phyloP scores from a whole-genome alignment of 2,888 invertebrate species.

The Marronus borbonicus region DNA sequence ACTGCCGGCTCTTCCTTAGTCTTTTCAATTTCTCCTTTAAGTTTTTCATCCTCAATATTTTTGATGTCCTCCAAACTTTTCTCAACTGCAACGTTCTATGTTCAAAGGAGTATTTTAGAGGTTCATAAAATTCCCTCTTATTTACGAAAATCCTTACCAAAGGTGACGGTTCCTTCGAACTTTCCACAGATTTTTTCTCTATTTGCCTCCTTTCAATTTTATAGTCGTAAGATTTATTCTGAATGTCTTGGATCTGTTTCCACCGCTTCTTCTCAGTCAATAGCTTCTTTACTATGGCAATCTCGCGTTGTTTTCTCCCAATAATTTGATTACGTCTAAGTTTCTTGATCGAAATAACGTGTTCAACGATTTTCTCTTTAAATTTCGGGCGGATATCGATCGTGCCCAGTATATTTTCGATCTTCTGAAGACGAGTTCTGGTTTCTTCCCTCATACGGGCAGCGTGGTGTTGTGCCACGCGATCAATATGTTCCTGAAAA shows the following conservation, averaged over 20 bases:
- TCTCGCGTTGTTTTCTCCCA: slow-evolving; percentile 48
- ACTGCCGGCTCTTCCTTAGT: slow-evolving; percentile 17
- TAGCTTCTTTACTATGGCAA: slow-evolving; percentile 53
- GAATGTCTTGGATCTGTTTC: slow-evolving; percentile 49
- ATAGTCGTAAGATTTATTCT: slow-evolving; percentile 52
- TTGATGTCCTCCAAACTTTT: slow-evolving; percentile 17
- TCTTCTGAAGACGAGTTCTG: slow-evolving; percentile 5
- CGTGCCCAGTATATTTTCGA: slow-evolving; percentile 45
- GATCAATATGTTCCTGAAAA: slow-evolving; percentile 51
- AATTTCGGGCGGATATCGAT: slow-evolving; percentile 34
- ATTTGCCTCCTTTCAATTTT: slow-evolving; percentile 50
- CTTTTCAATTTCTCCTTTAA: not conserved
- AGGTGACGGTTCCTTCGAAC: not conserved
- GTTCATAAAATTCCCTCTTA: too few relatives aligned
- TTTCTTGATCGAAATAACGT: slow-evolving; percentile 52
- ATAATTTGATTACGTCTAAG: slow-evolving; percentile 34
- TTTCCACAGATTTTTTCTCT: not conserved
- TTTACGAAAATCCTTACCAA: not conserved
- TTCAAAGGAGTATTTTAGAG: too few relatives aligned
- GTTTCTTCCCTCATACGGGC: slow-evolving; percentile 52
- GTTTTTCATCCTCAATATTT: not conserved
- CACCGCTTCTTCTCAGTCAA: slow-evolving; percentile 51
- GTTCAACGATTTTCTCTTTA: slow-evolving; percentile 45
- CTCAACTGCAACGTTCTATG: not conserved
- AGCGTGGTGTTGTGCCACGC: slow-evolving; percentile 39